A percentile compares a stretch with the other conserved stretches of the same genome.
These are phyloP conservation scores for Mastomys natalensis DNA, from an alignment of 2,113 vertebrate genomes.

Conservation along the genomic window DNA sequence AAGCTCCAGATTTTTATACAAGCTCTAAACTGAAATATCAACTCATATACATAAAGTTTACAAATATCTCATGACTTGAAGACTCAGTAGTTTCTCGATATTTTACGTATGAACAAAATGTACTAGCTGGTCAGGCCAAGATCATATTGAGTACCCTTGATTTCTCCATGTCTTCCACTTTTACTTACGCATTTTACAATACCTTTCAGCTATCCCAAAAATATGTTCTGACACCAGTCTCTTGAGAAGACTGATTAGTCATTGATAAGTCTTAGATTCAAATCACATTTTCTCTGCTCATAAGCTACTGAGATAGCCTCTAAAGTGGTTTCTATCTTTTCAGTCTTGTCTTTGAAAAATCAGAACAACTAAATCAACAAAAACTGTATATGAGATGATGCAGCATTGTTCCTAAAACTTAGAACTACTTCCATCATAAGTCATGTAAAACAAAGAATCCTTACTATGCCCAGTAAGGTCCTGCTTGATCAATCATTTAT, in stretches of 20 bases:
- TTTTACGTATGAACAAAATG: background rate
- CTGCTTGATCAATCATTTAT: background rate
- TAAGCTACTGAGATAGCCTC: background rate
- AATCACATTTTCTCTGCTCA: background rate
- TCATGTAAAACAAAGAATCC: background rate
- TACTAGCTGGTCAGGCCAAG: background rate
- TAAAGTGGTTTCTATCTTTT: background rate
- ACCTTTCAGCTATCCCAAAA: background rate
- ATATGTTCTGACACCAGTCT: background rate
- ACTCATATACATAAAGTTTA: background rate
- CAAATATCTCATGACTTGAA: background rate
- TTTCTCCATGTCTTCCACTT: background rate
- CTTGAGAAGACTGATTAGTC: background rate
- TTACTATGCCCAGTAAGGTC: background rate
- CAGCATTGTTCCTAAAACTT: conserved; percentile 6
- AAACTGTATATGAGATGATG: background rate
- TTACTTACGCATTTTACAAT: background rate
- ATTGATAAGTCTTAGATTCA: background rate
- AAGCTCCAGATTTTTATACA: background rate
- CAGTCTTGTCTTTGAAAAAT: background rate
- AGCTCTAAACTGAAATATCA: background rate
- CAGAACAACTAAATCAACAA: background rate
- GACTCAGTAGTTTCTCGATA: background rate
- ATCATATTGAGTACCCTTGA: background rate
- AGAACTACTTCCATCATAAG: background rate